Percentiles rank a stretch among this genome's conserved stretches.
Evolutionary conservation across 2,888 invertebrate genomes (phyloP).

Genomic region (Colostygia pectinataria): DNA sequence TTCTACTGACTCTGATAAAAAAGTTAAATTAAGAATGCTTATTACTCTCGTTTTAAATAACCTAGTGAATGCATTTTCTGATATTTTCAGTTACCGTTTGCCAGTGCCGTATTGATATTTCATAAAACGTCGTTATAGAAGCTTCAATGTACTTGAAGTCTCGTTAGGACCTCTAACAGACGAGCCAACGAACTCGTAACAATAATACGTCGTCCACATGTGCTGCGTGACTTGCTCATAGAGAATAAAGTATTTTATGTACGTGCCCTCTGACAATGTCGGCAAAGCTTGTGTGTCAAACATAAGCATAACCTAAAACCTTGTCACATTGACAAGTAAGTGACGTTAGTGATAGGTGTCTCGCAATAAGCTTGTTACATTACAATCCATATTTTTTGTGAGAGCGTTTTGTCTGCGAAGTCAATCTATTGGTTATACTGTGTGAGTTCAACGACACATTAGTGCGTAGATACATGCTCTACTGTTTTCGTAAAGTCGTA

Average conservation of each 20-base stretch:
- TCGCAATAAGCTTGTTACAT: too few relatives aligned
- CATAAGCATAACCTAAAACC: too few relatives aligned
- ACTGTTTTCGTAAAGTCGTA: neutral
- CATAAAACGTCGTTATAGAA: constrained; percentile 19
- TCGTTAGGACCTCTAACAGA: constrained; percentile 20
- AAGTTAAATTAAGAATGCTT: constrained; percentile 7
- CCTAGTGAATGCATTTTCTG: constrained; percentile 21
- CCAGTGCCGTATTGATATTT: constrained; percentile 16
- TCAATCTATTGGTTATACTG: too few relatives aligned
- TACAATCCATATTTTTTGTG: too few relatives aligned
- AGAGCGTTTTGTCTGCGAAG: too few relatives aligned
- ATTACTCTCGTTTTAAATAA: neutral
- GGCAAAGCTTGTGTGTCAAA: neutral
- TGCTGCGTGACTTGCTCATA: constrained; percentile 16
- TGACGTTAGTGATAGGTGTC: too few relatives aligned
- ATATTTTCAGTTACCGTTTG: constrained; percentile 22
- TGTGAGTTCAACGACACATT: neutral
- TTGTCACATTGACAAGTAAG: too few relatives aligned
- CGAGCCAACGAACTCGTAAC: constrained; percentile 18
- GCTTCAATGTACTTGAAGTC: constrained; percentile 10
- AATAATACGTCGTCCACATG: constrained; percentile 17
- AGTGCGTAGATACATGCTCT: neutral
- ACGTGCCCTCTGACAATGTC: neutral
- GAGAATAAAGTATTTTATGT: neutral
- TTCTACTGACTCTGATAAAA: neutral